phyloP scores from a whole-genome alignment of 2,113 vertebrate species.

The Eudorcas thomsonii region DNA sequence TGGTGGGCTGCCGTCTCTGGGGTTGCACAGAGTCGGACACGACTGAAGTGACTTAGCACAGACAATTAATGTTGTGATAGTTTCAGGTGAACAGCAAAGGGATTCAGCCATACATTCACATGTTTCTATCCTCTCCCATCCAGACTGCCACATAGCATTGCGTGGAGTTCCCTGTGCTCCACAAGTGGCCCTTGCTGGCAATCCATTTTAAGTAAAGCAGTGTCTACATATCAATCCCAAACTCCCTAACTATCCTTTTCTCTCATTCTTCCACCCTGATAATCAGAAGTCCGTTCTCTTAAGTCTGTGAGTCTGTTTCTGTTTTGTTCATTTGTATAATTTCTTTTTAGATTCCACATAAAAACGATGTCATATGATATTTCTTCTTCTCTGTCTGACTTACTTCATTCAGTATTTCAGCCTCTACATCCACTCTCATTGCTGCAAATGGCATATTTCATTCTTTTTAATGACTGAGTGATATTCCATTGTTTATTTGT shows the following conservation, averaged over 20 bases:
- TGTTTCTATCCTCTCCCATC: background rate
- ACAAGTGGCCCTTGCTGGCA: background rate
- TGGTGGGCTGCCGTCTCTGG: too few relatives aligned
- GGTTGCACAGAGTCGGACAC: too few relatives aligned
- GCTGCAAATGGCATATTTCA: background rate
- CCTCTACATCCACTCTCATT: background rate
- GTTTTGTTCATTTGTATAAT: background rate
- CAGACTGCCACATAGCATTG: background rate
- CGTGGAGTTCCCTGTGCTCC: background rate
- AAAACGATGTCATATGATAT: background rate
- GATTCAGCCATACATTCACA: background rate
- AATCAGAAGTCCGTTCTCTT: background rate
- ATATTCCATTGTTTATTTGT: background rate
- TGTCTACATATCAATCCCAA: background rate
- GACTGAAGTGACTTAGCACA: too few relatives aligned
- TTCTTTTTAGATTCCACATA: background rate
- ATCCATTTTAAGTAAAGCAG: background rate
- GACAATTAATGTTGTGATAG: background rate
- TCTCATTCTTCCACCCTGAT: background rate
- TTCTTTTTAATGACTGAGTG: background rate
- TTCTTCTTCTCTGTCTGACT: background rate
- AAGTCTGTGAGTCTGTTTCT: background rate
- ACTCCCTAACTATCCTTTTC: background rate
- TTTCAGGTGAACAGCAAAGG: background rate
- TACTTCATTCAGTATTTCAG: background rate